Percentiles rank a stretch among this genome's conserved stretches.
Conservation (phyloP, 2,113 vertebrate species). For the Kobus ellipsiprymnus region DNA sequence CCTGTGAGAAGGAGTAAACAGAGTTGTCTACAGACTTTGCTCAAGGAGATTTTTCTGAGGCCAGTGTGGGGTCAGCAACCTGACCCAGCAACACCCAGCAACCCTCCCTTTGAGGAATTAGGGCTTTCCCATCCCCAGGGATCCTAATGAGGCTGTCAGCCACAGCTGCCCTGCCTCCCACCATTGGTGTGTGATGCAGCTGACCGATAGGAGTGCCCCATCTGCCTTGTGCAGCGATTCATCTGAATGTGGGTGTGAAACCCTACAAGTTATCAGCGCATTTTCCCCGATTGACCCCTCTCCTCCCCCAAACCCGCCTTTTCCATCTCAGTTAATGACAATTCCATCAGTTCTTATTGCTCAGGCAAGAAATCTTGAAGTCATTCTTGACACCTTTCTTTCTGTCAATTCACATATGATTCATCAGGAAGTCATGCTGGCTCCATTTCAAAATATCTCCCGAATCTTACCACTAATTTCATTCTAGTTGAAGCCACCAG, state of each 20-base stretch:
- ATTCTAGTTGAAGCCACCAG: background rate
- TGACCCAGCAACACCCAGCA: background rate
- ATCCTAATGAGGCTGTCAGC: background rate
- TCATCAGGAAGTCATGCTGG: background rate
- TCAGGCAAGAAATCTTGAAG: background rate
- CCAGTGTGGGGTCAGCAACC: background rate
- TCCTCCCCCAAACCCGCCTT: background rate
- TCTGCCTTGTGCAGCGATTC: background rate
- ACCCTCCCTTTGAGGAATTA: background rate
- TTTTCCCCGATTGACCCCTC: background rate
- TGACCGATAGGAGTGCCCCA: background rate
- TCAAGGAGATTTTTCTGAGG: background rate
- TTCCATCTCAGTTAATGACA: background rate
- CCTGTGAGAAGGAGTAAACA: background rate
- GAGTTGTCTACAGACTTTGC: background rate
- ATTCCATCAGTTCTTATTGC: background rate
- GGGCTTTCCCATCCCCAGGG: background rate
- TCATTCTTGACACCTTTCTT: background rate
- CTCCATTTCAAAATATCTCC: background rate
- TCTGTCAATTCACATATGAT: background rate
- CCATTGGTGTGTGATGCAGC: background rate
- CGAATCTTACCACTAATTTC: background rate
- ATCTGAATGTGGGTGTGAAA: background rate
- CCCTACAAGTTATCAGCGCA: fast-evolving
- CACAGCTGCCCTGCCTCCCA: background rate